Conservation (phyloP, 2,888 invertebrate genomes). For the Drosophila ustulata region DNA sequence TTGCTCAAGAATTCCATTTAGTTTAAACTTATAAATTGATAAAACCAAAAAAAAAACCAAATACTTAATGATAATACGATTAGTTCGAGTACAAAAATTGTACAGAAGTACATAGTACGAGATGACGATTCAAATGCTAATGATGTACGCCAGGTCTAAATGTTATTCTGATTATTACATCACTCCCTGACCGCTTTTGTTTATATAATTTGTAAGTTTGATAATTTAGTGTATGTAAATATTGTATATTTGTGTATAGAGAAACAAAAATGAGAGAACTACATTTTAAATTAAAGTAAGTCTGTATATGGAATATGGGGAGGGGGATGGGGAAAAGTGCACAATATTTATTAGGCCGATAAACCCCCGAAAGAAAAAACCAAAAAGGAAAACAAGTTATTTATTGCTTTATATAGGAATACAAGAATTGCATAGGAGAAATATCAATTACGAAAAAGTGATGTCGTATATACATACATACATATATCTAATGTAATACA, state of each 20-base stretch:
- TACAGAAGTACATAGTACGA: constrained; percentile 25
- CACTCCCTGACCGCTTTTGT: constrained; percentile 45
- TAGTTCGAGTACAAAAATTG: constrained; percentile 37
- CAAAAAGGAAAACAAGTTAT: constrained; percentile 67
- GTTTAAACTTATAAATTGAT: constrained; percentile 26
- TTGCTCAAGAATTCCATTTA: constrained; percentile 71
- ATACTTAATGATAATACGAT: constrained; percentile 30
- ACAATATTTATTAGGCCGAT: constrained; percentile 57
- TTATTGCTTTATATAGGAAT: constrained; percentile 83
- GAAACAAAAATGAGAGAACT: constrained; percentile 45
- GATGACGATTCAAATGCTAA: neutral
- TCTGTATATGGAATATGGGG: constrained; percentile 69
- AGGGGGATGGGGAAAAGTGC: constrained; percentile 30
- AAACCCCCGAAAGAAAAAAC: constrained; percentile 36
- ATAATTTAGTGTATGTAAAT: constrained; percentile 72
- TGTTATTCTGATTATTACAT: constrained; percentile 35
- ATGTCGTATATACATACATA: constrained; percentile 81
- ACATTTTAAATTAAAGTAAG: constrained; percentile 77
- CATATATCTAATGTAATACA: constrained; percentile 72
- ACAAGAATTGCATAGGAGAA: constrained; percentile 78
- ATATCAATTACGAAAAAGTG: constrained; percentile 82
- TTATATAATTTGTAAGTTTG: constrained; percentile 52
- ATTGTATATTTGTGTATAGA: constrained; percentile 82
- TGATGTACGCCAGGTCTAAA: constrained; percentile 17
- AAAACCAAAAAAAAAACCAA: constrained; percentile 2